Evolutionary conservation across 2,113 vertebrate genomes (phyloP), one percentile per base, ranked within the genome.

Genomic region (Columba livia): DNA sequence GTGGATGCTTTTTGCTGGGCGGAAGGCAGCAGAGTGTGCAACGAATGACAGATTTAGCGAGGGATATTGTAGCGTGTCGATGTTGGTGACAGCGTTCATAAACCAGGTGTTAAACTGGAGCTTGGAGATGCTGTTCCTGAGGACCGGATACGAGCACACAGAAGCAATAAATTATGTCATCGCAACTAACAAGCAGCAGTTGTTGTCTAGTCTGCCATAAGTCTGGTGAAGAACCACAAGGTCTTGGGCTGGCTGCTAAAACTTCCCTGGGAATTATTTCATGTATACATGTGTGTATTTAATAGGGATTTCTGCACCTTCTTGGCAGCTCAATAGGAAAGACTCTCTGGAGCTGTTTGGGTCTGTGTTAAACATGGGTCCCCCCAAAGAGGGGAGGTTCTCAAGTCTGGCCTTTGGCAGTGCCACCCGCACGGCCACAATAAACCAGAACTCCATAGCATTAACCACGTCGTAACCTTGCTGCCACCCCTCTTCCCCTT

Each of bases 371-470:
- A 64, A 77, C 85, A n/a, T 0, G 4, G 6, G 11, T 53, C 5
- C 11, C 0, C 15, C 0, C 1, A 12, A 9, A 74, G 16, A 50
- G 17, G 7, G 26, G 56, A 62, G 10, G 34, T 31, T 64, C 47
- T 29, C 19, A 57, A 32, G 11, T 79, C 54, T 47, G 62, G 44
- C 9, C 64, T 29, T 19, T 10, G 10, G 20, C 42, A 58, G 21
- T 25, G 40, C 51, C 1, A 2, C 0, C 18, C 0, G 0, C 40
- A 14, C 40, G 14, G 40, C 56, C 51, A 36, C 69, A 71, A 0
- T 24, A 20, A 20, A 34, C 34, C 47, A 66, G 50, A 19, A 20
- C 29, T 48, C 32, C 38, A 20, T 8, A 54, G 19, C 15, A 80
- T 2, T 91, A 60, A 47, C 54, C 79, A 64, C 20, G 34, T 8